Evolutionary conservation across 2,113 vertebrate genomes (phyloP).

Genomic region (Saccopteryx bilineata): DNA sequence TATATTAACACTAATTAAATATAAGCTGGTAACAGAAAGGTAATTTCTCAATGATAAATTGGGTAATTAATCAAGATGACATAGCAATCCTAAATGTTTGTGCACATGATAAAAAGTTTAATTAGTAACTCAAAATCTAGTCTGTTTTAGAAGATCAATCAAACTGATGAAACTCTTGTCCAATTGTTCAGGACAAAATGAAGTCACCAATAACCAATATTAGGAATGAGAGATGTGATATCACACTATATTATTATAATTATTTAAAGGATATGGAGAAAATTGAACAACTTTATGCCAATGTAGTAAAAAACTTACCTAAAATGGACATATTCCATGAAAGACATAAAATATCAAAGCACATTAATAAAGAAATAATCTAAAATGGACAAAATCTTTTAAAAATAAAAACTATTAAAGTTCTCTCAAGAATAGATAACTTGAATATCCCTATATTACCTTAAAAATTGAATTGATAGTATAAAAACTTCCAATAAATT

Average conservation of each 20-base stretch:
- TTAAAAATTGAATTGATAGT: neutral
- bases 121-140: neutral
- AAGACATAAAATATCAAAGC: neutral
- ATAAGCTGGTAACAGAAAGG: neutral
- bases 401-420: neutral
- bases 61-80: neutral
- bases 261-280: neutral
- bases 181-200: neutral
- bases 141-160: neutral
- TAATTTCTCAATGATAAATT: neutral
- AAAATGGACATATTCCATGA: neutral
- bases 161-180: neutral
- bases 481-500: neutral
- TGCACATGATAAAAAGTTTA: neutral
- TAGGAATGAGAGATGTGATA: neutral
- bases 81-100: neutral
- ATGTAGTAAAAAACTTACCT: neutral
- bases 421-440: neutral
- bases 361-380: neutral
- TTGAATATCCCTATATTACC: too few species aligned
- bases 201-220: neutral
- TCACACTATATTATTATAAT: neutral
- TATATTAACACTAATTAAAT: neutral
- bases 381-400: neutral
- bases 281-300: neutral